These are phyloP conservation scores for Procambarus virginalis DNA, from an alignment of 1,140 invertebrate genomes.

Conservation along the genomic window DNA sequence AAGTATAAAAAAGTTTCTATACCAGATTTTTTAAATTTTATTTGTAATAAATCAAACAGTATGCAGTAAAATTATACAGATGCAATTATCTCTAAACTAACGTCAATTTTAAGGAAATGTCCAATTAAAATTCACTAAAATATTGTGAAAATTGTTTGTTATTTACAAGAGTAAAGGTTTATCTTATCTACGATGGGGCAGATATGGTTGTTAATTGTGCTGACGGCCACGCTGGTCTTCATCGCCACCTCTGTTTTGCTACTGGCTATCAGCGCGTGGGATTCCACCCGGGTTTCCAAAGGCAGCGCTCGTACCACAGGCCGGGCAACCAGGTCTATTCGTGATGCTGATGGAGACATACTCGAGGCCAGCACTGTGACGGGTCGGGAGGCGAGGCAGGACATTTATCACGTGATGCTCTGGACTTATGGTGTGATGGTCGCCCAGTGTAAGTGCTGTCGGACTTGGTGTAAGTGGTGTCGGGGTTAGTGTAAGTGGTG, in stretches of 20 bases:
- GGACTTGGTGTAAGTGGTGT: too few species aligned
- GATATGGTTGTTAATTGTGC: background rate
- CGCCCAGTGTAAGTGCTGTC: background rate
- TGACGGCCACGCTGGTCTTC: background rate
- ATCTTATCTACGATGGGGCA: background rate
- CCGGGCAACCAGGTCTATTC: background rate
- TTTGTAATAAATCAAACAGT: too few species aligned
- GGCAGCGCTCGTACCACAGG: background rate
- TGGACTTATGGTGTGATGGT: background rate
- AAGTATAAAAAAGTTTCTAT: too few species aligned
- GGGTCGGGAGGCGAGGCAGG: background rate
- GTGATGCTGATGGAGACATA: too few species aligned
- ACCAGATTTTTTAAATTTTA: too few species aligned
- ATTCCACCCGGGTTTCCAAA: background rate
- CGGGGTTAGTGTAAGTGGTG: too few species aligned
- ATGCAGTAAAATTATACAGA: too few species aligned
- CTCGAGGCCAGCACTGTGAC: background rate
- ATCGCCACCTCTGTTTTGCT: background rate
- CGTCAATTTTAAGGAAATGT: too few species aligned
- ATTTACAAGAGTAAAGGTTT: too few species aligned
- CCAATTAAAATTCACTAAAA: too few species aligned
- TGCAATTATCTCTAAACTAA: too few species aligned
- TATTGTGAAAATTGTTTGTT: too few species aligned
- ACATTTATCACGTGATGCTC: background rate
- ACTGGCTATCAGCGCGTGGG: background rate